Conservation (phyloP, 2,113 vertebrate species). For the Chionodraco myersi region DNA sequence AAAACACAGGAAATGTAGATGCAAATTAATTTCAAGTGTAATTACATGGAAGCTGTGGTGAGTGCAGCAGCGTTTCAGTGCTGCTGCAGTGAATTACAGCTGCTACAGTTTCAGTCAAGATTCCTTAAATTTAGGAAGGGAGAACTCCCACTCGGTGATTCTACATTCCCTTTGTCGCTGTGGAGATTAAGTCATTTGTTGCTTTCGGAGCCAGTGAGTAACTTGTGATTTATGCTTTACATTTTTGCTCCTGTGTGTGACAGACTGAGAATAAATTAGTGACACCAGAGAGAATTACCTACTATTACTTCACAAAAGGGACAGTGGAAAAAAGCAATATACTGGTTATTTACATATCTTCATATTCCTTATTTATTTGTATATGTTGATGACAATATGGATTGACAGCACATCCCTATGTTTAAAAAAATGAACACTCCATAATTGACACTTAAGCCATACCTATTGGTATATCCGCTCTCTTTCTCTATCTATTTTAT, state of each 20-base stretch:
- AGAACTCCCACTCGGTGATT: slow-evolving; percentile 8
- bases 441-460: too few relatives aligned
- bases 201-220: neutral
- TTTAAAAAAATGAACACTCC: neutral
- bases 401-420: neutral
- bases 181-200: slow-evolving; percentile 1
- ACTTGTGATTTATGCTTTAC: neutral
- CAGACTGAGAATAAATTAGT: neutral
- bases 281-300: neutral
- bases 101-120: neutral
- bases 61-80: neutral
- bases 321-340: neutral
- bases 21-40: slow-evolving; percentile 8
- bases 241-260: neutral
- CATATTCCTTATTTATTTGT: neutral
- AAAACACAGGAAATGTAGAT: neutral
- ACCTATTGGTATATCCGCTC: neutral
- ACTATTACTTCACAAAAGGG: too few relatives aligned
- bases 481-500: neutral
- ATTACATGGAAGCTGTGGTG: slow-evolving; percentile 12
- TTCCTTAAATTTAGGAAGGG: slow-evolving; percentile 6
- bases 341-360: neutral
- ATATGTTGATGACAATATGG: neutral
- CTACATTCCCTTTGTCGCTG: neutral
- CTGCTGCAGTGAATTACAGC: neutral